Evolutionary conservation across 2,888 invertebrate genomes (phyloP).

Genomic region (Dugesia japonica): DNA sequence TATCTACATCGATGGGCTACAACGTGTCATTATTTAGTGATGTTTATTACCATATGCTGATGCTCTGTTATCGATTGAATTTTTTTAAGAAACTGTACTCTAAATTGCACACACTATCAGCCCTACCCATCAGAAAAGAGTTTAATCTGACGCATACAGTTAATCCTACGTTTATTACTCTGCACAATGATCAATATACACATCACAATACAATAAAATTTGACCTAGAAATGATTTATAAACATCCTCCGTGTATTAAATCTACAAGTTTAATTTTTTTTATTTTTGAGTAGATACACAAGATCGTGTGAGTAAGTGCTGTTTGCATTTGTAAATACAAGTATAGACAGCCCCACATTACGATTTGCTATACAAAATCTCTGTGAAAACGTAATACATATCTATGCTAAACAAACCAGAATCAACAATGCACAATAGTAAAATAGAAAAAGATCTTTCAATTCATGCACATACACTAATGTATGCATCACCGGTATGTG

Average conservation of each 20-base stretch:
- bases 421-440: background rate
- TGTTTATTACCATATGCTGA: background rate
- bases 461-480: background rate
- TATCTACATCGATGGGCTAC: constrained; percentile 9
- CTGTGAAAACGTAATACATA: background rate
- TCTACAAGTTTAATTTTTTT: background rate
- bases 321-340: constrained; percentile 5
- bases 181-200: constrained; percentile 6
- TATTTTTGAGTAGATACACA: background rate
- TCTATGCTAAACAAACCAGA: constrained; percentile 13
- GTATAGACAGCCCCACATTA: background rate
- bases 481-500: background rate
- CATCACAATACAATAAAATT: background rate
- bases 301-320: constrained; percentile 7
- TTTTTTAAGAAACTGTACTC: constrained; percentile 15
- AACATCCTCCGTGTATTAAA: constrained; percentile 11
- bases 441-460: background rate
- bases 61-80: background rate
- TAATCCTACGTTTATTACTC: constrained; percentile 5
- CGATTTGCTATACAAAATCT: background rate
- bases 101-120: background rate
- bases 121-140: constrained; percentile 3
- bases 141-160: background rate
- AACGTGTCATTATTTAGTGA: background rate
- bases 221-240: constrained; percentile 13